Percentiles rank a stretch among this genome's conserved stretches.
These are phyloP conservation scores for Lipotes vexillifer DNA, from an alignment of 2,113 vertebrate genomes.

Conservation along the genomic window DNA sequence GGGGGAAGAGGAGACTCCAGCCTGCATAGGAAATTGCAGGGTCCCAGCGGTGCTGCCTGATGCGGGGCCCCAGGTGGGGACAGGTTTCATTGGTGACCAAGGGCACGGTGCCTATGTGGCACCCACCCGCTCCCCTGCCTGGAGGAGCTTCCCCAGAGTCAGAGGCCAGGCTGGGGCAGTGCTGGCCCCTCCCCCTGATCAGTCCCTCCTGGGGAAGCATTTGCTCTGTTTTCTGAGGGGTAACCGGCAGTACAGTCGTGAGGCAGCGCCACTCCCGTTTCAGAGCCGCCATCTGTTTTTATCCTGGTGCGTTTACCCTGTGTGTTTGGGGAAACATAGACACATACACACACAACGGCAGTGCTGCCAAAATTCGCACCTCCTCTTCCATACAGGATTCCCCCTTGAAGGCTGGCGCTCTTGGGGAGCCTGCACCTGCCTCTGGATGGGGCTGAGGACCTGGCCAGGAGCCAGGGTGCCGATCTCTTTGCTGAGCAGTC, in stretches of 20 bases:
- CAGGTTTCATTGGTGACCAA: neutral
- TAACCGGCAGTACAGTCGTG: slow-evolving; percentile 63
- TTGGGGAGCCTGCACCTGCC: neutral
- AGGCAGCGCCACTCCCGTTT: slow-evolving; percentile 67
- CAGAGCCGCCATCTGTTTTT: slow-evolving; percentile 76
- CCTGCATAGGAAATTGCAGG: neutral
- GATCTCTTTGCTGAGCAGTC: neutral
- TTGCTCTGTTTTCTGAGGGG: slow-evolving; percentile 77
- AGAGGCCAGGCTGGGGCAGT: slow-evolving; percentile 64
- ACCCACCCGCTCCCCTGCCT: neutral
- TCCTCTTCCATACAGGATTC: neutral
- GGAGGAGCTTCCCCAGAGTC: slow-evolving; percentile 48
- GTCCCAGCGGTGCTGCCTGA: neutral
- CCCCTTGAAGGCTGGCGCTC: neutral
- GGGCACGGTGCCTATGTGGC: neutral
- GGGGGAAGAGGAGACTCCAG: neutral
- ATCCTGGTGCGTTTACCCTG: slow-evolving; percentile 61
- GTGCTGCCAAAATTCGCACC: neutral
- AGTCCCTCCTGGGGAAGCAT: slow-evolving; percentile 78
- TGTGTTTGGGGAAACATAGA: slow-evolving; percentile 36
- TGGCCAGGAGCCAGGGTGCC: accelerated
- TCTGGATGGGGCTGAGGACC: neutral
- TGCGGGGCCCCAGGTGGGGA: accelerated
- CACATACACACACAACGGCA: neutral
- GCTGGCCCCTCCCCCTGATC: slow-evolving; percentile 75